Evolutionary conservation across 2,113 vertebrate genomes (phyloP).

Genomic region (Centrocercus urophasianus): DNA sequence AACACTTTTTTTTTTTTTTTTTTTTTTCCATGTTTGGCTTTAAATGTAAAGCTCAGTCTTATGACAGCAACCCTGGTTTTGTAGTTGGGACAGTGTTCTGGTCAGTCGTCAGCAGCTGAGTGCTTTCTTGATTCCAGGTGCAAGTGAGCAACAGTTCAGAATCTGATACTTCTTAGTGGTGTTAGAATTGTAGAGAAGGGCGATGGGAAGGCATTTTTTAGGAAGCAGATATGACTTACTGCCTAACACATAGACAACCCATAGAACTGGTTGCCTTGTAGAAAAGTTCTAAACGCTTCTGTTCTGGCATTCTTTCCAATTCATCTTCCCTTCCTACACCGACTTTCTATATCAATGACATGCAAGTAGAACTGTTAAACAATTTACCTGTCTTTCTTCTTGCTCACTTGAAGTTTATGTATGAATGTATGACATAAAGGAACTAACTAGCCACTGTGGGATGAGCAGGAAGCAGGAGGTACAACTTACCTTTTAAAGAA

Average conservation of each 20-base stretch:
- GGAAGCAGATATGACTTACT: neutral
- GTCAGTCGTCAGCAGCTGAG: neutral
- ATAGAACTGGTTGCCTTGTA: conserved; percentile 21
- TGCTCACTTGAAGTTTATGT: neutral
- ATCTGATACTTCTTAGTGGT: neutral
- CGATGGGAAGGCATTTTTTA: neutral
- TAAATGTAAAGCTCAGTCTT: neutral
- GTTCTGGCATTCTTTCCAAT: neutral
- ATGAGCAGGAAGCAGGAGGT: conserved; percentile 20
- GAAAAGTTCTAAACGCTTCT: neutral
- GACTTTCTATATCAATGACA: neutral
- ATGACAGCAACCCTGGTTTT: neutral
- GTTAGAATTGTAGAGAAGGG: neutral
- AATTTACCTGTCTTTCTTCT: neutral
- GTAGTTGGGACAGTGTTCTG: neutral
- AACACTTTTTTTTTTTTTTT: neutral
- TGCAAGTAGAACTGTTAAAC: neutral
- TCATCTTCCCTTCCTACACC: neutral
- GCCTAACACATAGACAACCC: neutral
- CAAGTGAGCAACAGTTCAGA: neutral
- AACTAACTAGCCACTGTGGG: neutral
- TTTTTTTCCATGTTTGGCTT: neutral
- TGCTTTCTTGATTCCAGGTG: neutral
- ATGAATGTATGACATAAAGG: neutral
- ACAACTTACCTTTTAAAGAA: neutral